These are phyloP conservation scores for Vanessa cardui DNA, from an alignment of 2,888 invertebrate genomes.

Conservation along the genomic window DNA sequence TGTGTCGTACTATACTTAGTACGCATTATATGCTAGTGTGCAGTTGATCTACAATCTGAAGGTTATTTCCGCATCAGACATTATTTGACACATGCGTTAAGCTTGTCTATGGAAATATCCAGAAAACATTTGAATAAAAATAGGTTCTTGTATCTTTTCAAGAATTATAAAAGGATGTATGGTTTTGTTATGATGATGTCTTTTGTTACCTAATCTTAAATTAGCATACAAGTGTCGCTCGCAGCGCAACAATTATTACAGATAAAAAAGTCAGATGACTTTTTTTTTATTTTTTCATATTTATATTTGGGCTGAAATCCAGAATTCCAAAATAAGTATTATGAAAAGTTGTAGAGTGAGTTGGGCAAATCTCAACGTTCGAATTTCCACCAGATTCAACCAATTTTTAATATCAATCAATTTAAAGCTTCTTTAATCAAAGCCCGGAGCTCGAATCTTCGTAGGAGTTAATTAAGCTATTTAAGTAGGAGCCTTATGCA, in stretches of 20 bases:
- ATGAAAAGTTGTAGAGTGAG: no score
- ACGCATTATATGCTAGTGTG: no score
- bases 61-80: not conserved
- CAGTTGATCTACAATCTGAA: not conserved
- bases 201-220: not conserved
- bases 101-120: not conserved
- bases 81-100: no score
- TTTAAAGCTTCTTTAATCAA: no score
- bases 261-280: not conserved
- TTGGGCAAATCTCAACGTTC: no score
- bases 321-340: not conserved
- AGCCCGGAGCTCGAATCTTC: no score
- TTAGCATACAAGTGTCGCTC: not conserved
- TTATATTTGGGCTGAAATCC: not conserved
- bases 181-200: not conserved
- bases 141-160: not conserved
- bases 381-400: no score
- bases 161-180: no score
- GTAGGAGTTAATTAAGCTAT: no score
- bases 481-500: no score
- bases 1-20: no score
- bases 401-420: no score
- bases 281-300: not conserved
- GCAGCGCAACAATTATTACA: not conserved
- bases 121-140: constrained; percentile 6